Evolutionary conservation across 2,797 vertebrate species (phyloP), one percentile per base, ranked within the genome.

Genomic region (Schizothorax lantsangensis): DNA sequence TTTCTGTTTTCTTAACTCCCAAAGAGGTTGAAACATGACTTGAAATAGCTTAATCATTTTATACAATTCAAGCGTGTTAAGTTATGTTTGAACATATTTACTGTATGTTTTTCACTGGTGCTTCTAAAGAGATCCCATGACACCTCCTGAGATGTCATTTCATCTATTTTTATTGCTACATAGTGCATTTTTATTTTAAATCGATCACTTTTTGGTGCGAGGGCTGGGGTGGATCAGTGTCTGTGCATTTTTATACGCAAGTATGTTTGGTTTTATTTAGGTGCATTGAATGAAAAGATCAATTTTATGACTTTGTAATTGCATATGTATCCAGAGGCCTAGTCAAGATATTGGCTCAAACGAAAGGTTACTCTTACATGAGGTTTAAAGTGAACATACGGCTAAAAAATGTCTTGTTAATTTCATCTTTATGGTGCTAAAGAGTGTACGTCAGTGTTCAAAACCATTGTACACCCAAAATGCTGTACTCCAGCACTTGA

Each of bases 31-130:
- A 79, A 86, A 87, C 77, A 72, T 84, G 43, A 87, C 84, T 90
- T 89, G 89, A 90, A 90, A 90, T 43, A 59, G 26, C 80, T 57
- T 52, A 79, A 59, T 84, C 45, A 40, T 85, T 88, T 88, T 87
- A 78, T 88, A 87, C 75, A 84, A 84, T 79, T 82, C 69, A 83
- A 84, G 77, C 59, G 64, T 90, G 89, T 89, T 92, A 40, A 91
- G 57, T 92, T 92, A 87, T 77, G 40, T 79, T 49, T 69, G 52
- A 73, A 88, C 84, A 38, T 38, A 83, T 88, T 91, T 91, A 93
- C 92, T 94, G 92, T 94, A 93, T 83, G 89, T 92, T 92, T 91
- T 80, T 90, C 87, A 91, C 89, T 92, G 95, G 95, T 95, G 95
- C 95, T 96, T 95, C 73, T 91, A 79, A 79, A 92, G 52, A 92